Evolutionary conservation across 2,888 invertebrate species (phyloP), one percentile per base, ranked within the genome.

Genomic region (Barypeithes pellucidus): DNA sequence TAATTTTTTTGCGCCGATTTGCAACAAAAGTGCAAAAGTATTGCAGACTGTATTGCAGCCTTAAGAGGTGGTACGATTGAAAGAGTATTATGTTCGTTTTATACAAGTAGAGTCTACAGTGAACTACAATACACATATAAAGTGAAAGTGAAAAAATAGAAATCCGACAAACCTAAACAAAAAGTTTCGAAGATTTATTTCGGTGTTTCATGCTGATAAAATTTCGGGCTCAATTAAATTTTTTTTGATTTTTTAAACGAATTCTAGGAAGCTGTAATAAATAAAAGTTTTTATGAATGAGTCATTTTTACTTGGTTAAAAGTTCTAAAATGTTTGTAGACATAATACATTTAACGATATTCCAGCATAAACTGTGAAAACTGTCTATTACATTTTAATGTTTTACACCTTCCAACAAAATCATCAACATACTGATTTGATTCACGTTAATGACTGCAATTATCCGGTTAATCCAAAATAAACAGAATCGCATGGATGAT

Each of bases 391-490:
- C 43, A 20, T 60, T 60, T 57, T 60, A 60, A 43, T 43, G 41
- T 43, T 45, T 61, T 12, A 61, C 61, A 43, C 24, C 24, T 45
- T 45, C 22, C 24, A 24, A 61, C 14, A 14, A 45, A 61, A 41
- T 61, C 61, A 61, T 43, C 14, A 29, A 8, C 9, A 29, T 61
- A 45, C 20, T 29, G 14, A 61, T 43, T 41, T 41, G 20, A 43
- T 61, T 61, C 24, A 24, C 29, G 22, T 45, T 45, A 61, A 45
- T 61, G 61, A 61, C 24, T 11, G 16, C 14, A 61, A 45, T 61
- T 45, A 61, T 20, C 43, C 41, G 24, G 41, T 45, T 61, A 43
- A 61, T 57, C 24, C 29, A 61, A 61, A 61, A 61, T 61, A 61
- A 61, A 61, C 24, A 61, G 11, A 29, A 7, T 2, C 14, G 20